Evolutionary conservation across 1,140 invertebrate species (phyloP), one percentile per base, ranked within the genome.

Genomic region (Pogonus chalceus): DNA sequence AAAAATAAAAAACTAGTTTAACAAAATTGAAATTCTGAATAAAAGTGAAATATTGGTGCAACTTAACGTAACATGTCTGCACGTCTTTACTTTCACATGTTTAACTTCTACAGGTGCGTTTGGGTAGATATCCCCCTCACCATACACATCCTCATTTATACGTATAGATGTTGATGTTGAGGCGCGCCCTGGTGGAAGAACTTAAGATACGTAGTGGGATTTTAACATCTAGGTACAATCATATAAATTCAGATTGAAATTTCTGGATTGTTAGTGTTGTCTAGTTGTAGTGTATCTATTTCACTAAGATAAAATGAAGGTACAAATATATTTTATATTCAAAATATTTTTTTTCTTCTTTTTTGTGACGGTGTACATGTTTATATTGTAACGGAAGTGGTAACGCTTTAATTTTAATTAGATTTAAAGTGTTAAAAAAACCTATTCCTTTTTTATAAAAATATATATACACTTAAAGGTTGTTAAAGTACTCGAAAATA

Each of bases 51-150:
- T 31, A 31, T 4, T 31, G 26, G 26, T 7, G 26, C 26, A 31
- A 31, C 7, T 31, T 31, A 43, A 43, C 18, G 37, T 43, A 43
- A 12, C 37, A 18, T 18, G 37, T 43, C 18, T 18, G 18, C 37
- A 18, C 37, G 37, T 43, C 37, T 43, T 43, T 43, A 43, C 37
- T 43, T 43, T 43, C 37, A 43, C 37, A 43, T 31, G 26, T 31
- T 31, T 14, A 14, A 31, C n/a, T n/a, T 31, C 7, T 31, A 31
- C 26, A 31, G 26, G 4, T 31, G 26, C 26, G 26, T 31, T 7
- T 31, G 4, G 4, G 14, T 14, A 4, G 14, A 31, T 14, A 7
- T 7, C 14, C 26, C 26, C 26, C 26, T 7, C 26, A 31, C 14
- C 37, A 12, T 16, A 43, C 18, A 43, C 37, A n/a, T n/a, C 37